phyloP scores from a whole-genome alignment of 1,140 invertebrate genomes.

The Hypothenemus hampei region DNA sequence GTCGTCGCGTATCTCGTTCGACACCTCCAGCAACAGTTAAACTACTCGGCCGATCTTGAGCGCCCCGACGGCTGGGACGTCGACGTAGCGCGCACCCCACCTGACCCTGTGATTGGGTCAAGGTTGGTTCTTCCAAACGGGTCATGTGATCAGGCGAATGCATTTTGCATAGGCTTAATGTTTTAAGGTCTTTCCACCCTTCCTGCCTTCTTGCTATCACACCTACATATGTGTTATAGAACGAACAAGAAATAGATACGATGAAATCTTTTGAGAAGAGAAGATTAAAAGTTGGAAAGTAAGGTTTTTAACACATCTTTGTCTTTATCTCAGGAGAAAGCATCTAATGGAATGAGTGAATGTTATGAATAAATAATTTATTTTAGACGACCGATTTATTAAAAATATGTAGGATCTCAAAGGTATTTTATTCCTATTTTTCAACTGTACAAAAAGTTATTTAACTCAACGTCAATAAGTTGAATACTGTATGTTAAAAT shows the following conservation, averaged over 20 bases:
- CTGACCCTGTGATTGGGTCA: constrained; percentile 36
- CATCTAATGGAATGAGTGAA: not conserved
- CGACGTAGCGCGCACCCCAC: constrained; percentile 30
- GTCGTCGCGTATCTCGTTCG: no score
- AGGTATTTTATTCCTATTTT: no score
- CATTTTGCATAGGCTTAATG: constrained; percentile 29
- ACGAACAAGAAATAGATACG: no score
- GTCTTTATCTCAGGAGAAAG: no score
- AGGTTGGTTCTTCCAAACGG: constrained; percentile 37
- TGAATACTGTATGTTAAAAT: no score
- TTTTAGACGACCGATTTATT: no score
- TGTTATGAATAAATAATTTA: no score
- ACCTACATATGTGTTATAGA: no score
- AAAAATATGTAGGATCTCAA: no score
- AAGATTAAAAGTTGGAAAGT: not conserved
- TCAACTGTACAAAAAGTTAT: no score
- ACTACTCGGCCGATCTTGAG: constrained; percentile 25
- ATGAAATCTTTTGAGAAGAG: no score
- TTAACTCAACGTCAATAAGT: no score
- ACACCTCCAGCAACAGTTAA: constrained; percentile 30
- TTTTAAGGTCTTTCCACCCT: constrained; percentile 19
- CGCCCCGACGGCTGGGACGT: constrained; percentile 29
- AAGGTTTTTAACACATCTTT: not conserved
- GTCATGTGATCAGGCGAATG: constrained; percentile 33
- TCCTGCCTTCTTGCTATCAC: not conserved